A percentile compares a stretch with the other conserved stretches of the same genome.
Conservation (phyloP, 2,797 vertebrate species). For the Tadarida brasiliensis region DNA sequence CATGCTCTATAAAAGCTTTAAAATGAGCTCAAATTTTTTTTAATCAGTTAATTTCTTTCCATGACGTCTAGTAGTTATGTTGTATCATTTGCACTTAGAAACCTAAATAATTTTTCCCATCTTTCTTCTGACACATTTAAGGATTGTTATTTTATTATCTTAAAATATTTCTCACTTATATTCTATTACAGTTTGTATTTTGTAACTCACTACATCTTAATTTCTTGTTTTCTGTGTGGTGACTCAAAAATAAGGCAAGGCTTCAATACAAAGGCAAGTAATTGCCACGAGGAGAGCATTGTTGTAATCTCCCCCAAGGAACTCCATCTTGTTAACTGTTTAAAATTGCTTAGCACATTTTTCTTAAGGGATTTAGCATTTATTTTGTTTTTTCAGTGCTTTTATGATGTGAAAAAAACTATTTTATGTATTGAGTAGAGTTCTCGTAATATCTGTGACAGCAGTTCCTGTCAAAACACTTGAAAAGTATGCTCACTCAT, state of each 20-base stretch:
- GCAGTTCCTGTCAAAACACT: conserved; percentile 55
- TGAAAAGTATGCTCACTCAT: conserved; percentile 46
- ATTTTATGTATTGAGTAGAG: conserved; percentile 65
- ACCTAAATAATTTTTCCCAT: background rate
- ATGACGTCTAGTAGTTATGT: conserved; percentile 12
- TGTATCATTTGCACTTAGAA: background rate
- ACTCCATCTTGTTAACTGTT: conserved; percentile 19
- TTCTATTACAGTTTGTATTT: conserved; percentile 36
- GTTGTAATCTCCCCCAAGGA: conserved; percentile 33
- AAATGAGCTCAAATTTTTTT: conserved; percentile 62
- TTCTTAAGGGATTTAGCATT: conserved; percentile 60
- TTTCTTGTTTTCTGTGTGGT: conserved; percentile 53
- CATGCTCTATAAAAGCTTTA: conserved; percentile 47
- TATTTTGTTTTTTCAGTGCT: conserved; percentile 17
- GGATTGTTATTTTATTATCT: conserved; percentile 8
- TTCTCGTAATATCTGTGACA: conserved; percentile 45
- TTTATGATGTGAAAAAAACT: conserved; percentile 30
- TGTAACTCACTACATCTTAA: background rate
- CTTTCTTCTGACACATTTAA: background rate
- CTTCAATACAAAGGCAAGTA: conserved; percentile 20
- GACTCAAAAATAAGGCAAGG: background rate
- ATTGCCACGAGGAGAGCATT: conserved; percentile 7
- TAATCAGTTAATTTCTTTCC: conserved; percentile 38
- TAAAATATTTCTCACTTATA: conserved; percentile 36
- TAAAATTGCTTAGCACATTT: conserved; percentile 53